Conservation (phyloP, 2,888 invertebrate genomes). For the Ligdia adustata region DNA sequence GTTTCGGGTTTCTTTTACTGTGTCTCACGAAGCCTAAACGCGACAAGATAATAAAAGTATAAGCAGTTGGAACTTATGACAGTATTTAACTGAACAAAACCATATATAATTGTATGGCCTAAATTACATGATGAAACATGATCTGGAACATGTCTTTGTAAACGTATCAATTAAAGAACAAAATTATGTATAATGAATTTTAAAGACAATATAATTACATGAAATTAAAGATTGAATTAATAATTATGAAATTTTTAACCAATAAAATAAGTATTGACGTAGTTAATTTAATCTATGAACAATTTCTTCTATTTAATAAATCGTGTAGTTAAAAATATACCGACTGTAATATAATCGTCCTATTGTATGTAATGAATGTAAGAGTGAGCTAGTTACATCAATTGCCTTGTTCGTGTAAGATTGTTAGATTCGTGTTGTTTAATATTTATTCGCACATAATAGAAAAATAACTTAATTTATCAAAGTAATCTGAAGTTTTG, state of each 20-base stretch:
- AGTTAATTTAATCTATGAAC: neutral
- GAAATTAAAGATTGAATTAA: neutral
- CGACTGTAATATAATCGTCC: slow-evolving; percentile 14
- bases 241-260: neutral
- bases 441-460: slow-evolving; percentile 13
- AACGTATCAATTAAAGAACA: too few species aligned
- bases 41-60: too few species aligned
- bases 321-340: neutral
- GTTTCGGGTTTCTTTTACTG: too few species aligned
- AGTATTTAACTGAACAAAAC: too few species aligned
- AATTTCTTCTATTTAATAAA: neutral
- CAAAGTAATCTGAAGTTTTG: too few species aligned
- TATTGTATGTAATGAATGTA: neutral
- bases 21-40: too few species aligned
- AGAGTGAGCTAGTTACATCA: slow-evolving; percentile 17
- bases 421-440: slow-evolving; percentile 5
- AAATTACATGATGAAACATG: too few species aligned
- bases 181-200: neutral
- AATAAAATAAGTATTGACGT: neutral
- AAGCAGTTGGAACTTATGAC: too few species aligned
- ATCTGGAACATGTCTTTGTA: too few species aligned
- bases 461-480: too few species aligned
- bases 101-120: too few species aligned
- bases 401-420: slow-evolving; percentile 21
- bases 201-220: slow-evolving; percentile 9